Conservation (phyloP, 2,888 invertebrate genomes). For the Lasioglossum oenotherae region DNA sequence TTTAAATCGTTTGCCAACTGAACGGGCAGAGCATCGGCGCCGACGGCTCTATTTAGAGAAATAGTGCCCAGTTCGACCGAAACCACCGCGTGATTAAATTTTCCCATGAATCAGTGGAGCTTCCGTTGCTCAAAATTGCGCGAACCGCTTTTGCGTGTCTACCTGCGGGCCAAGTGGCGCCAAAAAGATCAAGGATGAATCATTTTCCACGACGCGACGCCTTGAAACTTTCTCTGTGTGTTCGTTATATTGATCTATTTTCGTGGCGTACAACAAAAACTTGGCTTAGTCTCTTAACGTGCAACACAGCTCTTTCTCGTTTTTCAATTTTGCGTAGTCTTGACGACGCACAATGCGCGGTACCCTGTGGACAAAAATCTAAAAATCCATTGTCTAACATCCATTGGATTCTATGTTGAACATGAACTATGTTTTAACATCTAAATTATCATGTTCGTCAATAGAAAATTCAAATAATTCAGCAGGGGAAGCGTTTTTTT, state of each 20-base stretch:
- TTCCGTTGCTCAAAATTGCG: background rate
- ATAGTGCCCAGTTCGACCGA: slow-evolving; percentile 18
- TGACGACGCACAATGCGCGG: too few species aligned
- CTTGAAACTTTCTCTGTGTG: background rate
- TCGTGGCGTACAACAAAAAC: background rate
- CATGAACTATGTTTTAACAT: too few species aligned
- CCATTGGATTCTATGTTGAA: too few species aligned
- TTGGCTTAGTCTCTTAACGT: background rate
- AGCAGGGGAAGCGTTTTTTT: too few species aligned
- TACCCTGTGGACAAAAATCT: too few species aligned
- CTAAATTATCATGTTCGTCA: too few species aligned
- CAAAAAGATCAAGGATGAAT: background rate
- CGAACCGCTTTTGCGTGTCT: background rate
- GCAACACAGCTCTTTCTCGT: background rate
- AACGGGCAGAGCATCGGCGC: background rate
- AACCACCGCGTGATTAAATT: slow-evolving; percentile 11
- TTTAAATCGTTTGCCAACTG: slow-evolving; percentile 36
- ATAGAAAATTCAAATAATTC: too few species aligned
- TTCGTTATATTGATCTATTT: background rate
- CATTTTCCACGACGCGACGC: background rate
- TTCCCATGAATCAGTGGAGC: background rate
- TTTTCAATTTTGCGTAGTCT: too few species aligned
- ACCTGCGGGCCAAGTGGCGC: background rate
- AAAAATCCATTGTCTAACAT: too few species aligned
- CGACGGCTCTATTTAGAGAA: slow-evolving; percentile 21